Conservation (phyloP, 2,888 invertebrate genomes). For the Drosophila ochracea region DNA sequence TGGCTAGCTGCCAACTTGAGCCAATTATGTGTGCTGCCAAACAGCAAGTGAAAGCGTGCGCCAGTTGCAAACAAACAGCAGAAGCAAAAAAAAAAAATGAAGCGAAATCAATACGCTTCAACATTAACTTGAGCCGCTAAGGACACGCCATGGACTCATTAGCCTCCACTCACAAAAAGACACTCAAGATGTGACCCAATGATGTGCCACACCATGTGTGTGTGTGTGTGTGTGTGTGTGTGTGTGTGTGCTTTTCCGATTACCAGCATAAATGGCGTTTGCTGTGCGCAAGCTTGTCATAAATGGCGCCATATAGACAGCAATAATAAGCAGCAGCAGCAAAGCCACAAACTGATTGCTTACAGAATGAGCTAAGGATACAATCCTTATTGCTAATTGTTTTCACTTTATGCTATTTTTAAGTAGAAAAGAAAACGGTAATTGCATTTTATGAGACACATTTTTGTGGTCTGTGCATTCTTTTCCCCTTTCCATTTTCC, state of each 20-base stretch:
- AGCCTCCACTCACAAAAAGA: constrained; percentile 37
- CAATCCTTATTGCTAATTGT: not conserved
- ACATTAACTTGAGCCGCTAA: constrained; percentile 74
- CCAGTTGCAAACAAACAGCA: not conserved
- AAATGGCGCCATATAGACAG: constrained; percentile 75
- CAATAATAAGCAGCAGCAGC: constrained; percentile 18
- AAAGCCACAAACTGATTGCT: not conserved
- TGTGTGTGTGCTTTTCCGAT: constrained; percentile 30
- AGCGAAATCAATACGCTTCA: constrained; percentile 78
- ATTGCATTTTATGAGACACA: not conserved
- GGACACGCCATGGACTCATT: constrained; percentile 81
- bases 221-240: constrained; percentile 11
- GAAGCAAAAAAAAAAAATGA: not conserved
- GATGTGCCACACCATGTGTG: constrained; percentile 14
- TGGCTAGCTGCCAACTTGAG: constrained; percentile 59
- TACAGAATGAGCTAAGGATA: constrained; percentile 6
- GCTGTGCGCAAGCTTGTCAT: constrained; percentile 68
- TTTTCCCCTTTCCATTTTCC: fast-evolving
- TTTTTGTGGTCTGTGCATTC: not conserved
- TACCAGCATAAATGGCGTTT: constrained; percentile 37
- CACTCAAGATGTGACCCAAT: constrained; percentile 31
- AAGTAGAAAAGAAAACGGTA: not conserved
- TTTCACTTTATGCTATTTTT: not conserved
- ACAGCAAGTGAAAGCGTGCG: not conserved
- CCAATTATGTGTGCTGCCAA: constrained; percentile 52